Base-by-base conservation (phyloP, 2,888 invertebrate genomes). In the Cantharis lateralis region DNA sequence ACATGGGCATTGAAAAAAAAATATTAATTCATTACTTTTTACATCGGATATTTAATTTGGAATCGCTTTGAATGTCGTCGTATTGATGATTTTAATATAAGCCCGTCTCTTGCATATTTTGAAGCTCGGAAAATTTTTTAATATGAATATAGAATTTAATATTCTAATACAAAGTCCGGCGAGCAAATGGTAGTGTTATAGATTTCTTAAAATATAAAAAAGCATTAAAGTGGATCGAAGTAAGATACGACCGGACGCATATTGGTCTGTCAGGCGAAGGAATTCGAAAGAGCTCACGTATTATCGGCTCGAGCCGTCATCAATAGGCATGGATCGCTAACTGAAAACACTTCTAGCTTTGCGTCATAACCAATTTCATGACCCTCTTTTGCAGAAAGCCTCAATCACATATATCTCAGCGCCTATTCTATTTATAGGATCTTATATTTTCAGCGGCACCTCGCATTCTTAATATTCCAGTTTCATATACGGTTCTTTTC, bases 371-470 rank as follows among this genome's bases (percentile, higher is more conserved):
- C 84, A 85, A 85, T 85, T 84, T 84, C 82, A 82, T 82, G 80
- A 81, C 82, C 83, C 83, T 83, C 83, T 83, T 83, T 81, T 80
- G 76, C 74, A 80, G 82, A 82, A 83, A 83, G 83, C 83, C 83
- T 83, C 84, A 84, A 83, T 85, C 84, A 83, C 84, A 84, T 84
- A 85, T 85, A 85, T 86, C 84, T 83, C 82, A 81, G 82, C 83
- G 84, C 83, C 83, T 85, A 84, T 85, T 84, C 84, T 85, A 85
- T 86, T 86, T 86, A 85, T 84, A 84, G 83, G 82, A 83, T 83
- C 83, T 82, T 82, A 82, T 82, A 84, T 83, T 81, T 81, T 72
- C 83, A 82, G 66, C 82, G 80, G 79, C 79, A 81, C 83, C 83
- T 82, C 82, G 81, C 82, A 84, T 85, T 84, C 84, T 85, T 85